phyloP scores from a whole-genome alignment of 2,113 vertebrate genomes.

The Centropus unirufus region DNA sequence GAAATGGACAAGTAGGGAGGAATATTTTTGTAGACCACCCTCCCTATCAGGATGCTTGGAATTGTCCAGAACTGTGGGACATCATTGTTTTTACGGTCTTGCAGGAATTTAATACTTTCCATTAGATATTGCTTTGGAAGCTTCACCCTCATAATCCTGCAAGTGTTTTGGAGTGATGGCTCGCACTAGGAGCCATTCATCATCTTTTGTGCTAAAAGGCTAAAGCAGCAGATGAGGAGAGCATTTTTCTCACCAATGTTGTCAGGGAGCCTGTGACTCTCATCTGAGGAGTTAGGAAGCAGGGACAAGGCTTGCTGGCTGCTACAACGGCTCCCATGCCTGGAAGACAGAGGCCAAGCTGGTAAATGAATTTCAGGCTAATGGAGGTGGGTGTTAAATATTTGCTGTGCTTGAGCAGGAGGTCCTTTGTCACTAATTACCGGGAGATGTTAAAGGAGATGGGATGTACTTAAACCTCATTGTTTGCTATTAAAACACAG shows the following conservation, averaged over 20 bases:
- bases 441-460: slow-evolving; percentile 40
- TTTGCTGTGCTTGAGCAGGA: slow-evolving; percentile 66
- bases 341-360: slow-evolving; percentile 5
- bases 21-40: background rate
- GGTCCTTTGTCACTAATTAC: slow-evolving; percentile 66
- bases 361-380: slow-evolving; percentile 58
- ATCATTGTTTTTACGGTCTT: background rate
- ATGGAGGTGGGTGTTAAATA: slow-evolving; percentile 56
- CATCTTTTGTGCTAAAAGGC: background rate
- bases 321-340: background rate
- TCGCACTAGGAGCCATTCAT: background rate
- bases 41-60: fast-evolving
- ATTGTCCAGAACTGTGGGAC: background rate
- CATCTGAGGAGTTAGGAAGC: background rate
- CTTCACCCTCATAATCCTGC: background rate
- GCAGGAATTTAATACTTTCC: background rate
- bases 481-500: slow-evolving; percentile 59
- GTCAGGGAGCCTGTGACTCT: fast-evolving
- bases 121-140: background rate
- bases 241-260: background rate
- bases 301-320: background rate
- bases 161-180: background rate
- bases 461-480: slow-evolving; percentile 57
- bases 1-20: background rate
- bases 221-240: background rate